Evolutionary conservation across 2,888 invertebrate species (phyloP).

Genomic region (Acanthosepion pharaonis): DNA sequence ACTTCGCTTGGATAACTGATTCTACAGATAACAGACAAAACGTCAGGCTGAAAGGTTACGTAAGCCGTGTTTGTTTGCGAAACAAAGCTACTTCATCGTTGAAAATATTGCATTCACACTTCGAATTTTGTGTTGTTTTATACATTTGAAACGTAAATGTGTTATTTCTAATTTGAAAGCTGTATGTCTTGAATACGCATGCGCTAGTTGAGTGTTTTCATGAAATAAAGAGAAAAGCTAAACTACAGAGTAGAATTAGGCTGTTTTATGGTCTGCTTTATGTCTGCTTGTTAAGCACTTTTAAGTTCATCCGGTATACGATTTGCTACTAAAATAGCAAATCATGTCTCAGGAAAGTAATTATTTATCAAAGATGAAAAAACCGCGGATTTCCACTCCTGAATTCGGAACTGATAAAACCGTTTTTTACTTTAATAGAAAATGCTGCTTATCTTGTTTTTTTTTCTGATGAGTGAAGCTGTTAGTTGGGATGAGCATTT

Average conservation of each 20-base stretch:
- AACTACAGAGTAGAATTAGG: not conserved
- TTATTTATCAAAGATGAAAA: not conserved
- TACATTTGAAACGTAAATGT: no score
- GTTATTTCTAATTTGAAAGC: no score
- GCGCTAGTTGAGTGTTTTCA: no score
- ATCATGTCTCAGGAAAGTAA: not conserved
- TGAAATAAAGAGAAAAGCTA: no score
- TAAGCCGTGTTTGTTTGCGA: no score
- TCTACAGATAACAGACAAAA: no score
- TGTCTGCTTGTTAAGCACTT: not conserved
- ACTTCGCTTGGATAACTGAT: no score
- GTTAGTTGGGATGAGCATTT: not conserved
- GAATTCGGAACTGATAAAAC: not conserved
- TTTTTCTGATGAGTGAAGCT: not conserved
- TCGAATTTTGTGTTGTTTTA: no score
- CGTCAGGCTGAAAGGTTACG: no score
- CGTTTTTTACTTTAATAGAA: not conserved
- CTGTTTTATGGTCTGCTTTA: not conserved
- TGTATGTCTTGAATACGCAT: no score
- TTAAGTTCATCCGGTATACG: not conserved
- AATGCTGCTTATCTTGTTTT: not conserved
- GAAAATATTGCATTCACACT: no score
- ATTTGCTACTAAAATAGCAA: not conserved
- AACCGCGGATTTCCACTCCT: constrained; percentile 24
- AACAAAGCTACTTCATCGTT: no score